Conservation (phyloP, 2,113 vertebrate species). For the Vicugna pacos region DNA sequence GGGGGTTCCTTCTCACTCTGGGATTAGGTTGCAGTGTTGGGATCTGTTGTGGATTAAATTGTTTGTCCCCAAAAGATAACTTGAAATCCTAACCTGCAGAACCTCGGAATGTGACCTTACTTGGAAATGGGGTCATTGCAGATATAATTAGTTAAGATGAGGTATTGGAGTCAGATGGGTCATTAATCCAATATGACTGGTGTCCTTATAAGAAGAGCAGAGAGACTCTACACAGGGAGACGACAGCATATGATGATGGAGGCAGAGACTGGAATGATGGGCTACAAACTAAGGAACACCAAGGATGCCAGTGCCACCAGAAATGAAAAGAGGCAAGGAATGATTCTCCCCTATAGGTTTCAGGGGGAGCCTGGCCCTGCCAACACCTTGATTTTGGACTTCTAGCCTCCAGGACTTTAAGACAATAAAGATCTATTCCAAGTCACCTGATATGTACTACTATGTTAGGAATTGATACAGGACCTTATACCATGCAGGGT, state of each 20-base stretch:
- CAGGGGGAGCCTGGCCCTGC: not conserved
- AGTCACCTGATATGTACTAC: not conserved
- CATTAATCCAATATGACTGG: not conserved
- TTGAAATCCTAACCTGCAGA: not conserved
- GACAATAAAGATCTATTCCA: not conserved
- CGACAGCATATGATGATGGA: not conserved
- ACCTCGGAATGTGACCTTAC: not conserved
- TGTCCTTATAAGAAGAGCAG: not conserved
- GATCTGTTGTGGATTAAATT: not conserved
- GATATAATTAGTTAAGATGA: conserved; percentile 22
- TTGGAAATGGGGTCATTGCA: not conserved
- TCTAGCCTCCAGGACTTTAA: not conserved
- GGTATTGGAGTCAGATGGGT: not conserved
- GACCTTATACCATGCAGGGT: not conserved
- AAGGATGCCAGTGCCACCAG: not conserved
- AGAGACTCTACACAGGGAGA: not conserved
- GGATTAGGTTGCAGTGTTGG: not conserved
- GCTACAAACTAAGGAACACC: not conserved
- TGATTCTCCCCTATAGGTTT: not conserved
- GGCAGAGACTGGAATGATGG: not conserved
- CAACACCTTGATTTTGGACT: not conserved
- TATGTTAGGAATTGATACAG: not conserved
- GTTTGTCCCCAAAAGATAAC: not conserved
- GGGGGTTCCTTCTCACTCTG: not conserved
- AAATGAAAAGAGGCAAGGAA: not conserved